Percentiles rank a stretch among this genome's conserved stretches.
Conservation (phyloP, 1,140 invertebrate genomes). For the Aphis gossypii region DNA sequence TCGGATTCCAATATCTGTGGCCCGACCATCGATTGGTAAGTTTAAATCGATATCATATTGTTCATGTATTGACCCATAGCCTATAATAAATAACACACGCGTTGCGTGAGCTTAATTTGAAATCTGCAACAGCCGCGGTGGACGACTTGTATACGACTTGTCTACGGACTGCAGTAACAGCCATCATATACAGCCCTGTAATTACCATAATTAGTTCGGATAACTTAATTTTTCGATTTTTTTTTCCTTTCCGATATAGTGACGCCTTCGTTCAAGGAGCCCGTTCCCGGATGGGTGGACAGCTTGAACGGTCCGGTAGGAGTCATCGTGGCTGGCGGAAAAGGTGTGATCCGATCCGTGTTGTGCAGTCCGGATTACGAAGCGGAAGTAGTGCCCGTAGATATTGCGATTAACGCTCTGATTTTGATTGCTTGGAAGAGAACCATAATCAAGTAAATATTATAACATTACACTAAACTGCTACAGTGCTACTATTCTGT, state of each 20-base stretch:
- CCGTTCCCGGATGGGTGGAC: constrained; percentile 72
- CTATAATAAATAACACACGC: not conserved
- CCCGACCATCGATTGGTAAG: constrained; percentile 77
- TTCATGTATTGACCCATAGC: not conserved
- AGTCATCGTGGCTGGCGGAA: constrained; percentile 65
- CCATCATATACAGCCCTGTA: not conserved
- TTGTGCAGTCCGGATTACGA: constrained; percentile 65
- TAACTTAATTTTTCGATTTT: not conserved
- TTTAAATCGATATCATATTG: constrained; percentile 60
- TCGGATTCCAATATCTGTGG: constrained; percentile 69
- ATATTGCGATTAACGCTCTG: constrained; percentile 72
- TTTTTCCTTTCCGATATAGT: constrained; percentile 60
- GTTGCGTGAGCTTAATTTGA: fast-evolving
- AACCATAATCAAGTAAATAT: constrained; percentile 59
- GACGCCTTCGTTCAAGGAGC: constrained; percentile 63
- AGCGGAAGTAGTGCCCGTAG: constrained; percentile 73
- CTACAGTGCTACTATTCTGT: not conserved
- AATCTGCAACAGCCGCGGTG: too few relatives aligned
- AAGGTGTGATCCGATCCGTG: constrained; percentile 70
- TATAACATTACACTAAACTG: not conserved
- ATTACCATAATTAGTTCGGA: not conserved
- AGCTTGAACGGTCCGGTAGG: constrained; percentile 74
- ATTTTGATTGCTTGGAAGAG: constrained; percentile 68
- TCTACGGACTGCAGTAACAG: not conserved
- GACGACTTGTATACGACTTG: too few relatives aligned